Base-by-base conservation (phyloP, 37 sponge, comb jelly and placozoan genomes). In the Hexactinellida sp. region DNA sequence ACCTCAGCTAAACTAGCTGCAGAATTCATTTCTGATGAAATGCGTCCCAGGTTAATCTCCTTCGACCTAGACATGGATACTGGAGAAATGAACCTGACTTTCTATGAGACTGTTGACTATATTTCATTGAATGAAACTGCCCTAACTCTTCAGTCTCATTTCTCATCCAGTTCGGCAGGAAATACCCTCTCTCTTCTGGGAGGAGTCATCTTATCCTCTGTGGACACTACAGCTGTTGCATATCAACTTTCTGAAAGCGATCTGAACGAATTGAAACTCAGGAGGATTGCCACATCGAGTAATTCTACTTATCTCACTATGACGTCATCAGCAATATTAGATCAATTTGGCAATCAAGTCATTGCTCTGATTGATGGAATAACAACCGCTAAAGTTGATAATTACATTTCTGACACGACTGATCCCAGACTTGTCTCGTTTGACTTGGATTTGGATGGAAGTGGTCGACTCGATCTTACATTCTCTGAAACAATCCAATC, bases 101-200 rank as follows among this genome's bases (percentile, higher is more conserved):
- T 95, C 85, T 85, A 83, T 82, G 96, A 95, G 85, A 95, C 93
- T 37, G 91, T 95, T 1, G 89, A 95, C 51, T 89, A 88, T 38
- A 82, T 63, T 47, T 83, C 91, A 23, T 84, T 95, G 24, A 89
- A 91, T 55, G 37, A 86, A 28, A 83, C 89, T 3, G 36, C 38
- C 0, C 84, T 95, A 0, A 89, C 88, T 30, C 86, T 95, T 28
- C 93, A 91, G 54, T n/a, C 25, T 32, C 86, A 82, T 34, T 87
- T 88, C 51, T 55, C 82, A 34, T 55, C 83, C 1, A 86, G 84
- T 0, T 84, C 87, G 0, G 25, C 51, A 5, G 83, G 84, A 55
- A 85, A 89, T 21, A 84, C 51, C 25, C 83, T 87, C 37, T 41
- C 36, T 19, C 86, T 94, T 25, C 91, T 82, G 0, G 89, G 92